Evolutionary conservation across 2,888 invertebrate genomes (phyloP).

Genomic region (Andrena dorsata): DNA sequence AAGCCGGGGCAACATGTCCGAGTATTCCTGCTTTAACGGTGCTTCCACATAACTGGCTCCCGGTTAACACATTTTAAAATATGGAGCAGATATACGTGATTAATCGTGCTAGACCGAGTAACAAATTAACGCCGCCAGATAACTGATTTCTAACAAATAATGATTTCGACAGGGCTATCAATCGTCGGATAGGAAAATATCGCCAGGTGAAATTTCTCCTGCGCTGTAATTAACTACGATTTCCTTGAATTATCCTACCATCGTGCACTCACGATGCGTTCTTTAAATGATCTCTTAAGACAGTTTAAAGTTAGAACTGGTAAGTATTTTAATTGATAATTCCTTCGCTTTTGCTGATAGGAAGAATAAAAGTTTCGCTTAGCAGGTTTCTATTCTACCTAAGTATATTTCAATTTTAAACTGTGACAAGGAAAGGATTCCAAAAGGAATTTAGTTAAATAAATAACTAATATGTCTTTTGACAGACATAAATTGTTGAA

Average conservation of each 20-base stretch:
- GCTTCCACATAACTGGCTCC: conserved; percentile 45
- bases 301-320: background rate
- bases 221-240: conserved; percentile 23
- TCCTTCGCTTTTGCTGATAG: no score
- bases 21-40: conserved; percentile 44
- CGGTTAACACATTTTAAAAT: conserved; percentile 46
- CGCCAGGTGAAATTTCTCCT: background rate
- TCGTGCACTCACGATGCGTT: background rate
- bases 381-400: no score
- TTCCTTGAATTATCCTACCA: background rate
- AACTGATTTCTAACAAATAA: conserved; percentile 41
- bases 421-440: no score
- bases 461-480: no score
- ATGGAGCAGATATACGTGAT: conserved; percentile 44
- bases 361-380: no score
- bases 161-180: conserved; percentile 21
- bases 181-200: conserved; percentile 13
- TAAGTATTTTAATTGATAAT: no score
- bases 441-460: no score
- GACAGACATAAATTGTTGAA: no score
- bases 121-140: conserved; percentile 46
- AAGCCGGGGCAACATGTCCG: conserved; percentile 10
- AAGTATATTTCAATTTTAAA: no score
- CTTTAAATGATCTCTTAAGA: background rate
- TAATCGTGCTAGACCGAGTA: conserved; percentile 37